These are phyloP conservation scores for Euwallacea similis DNA, from an alignment of 1,140 invertebrate species.

Conservation along the genomic window DNA sequence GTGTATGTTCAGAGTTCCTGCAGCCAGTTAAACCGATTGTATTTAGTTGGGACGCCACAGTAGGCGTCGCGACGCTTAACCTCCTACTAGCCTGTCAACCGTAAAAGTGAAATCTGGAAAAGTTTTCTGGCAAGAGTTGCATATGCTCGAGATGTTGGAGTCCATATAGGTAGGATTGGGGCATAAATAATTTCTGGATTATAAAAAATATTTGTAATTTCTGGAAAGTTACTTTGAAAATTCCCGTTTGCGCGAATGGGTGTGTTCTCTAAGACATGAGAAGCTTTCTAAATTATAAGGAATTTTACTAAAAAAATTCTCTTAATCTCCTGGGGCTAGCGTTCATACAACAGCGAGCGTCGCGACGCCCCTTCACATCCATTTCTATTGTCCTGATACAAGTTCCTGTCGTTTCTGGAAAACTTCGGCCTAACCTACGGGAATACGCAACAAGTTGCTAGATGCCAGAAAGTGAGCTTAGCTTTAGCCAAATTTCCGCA, in stretches of 20 bases:
- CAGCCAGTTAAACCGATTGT: background rate
- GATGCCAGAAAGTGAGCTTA: background rate
- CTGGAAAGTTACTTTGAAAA: no score
- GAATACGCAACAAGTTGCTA: background rate
- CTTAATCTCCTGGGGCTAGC: no score
- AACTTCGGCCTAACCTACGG: background rate
- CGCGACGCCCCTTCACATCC: conserved; percentile 2
- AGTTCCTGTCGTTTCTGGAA: conserved; percentile 10
- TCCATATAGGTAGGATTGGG: no score
- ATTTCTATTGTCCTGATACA: conserved; percentile 5
- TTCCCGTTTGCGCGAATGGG: no score
- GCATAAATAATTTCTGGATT: no score
- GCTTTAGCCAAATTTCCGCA: background rate
- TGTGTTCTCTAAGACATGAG: no score
- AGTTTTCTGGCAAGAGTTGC: conserved; percentile 10
- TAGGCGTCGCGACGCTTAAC: conserved; percentile 36
- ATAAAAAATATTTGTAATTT: no score
- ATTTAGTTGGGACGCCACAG: background rate
- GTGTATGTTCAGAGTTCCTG: background rate
- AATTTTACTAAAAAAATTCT: no score
- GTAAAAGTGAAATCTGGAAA: conserved; percentile 20
- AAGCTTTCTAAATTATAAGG: no score
- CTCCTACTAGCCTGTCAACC: conserved; percentile 13
- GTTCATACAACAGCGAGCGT: background rate
- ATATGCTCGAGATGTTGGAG: background rate